These are phyloP conservation scores for Drosophila micromelanica DNA, from an alignment of 1,140 invertebrate species.

Conservation along the genomic window DNA sequence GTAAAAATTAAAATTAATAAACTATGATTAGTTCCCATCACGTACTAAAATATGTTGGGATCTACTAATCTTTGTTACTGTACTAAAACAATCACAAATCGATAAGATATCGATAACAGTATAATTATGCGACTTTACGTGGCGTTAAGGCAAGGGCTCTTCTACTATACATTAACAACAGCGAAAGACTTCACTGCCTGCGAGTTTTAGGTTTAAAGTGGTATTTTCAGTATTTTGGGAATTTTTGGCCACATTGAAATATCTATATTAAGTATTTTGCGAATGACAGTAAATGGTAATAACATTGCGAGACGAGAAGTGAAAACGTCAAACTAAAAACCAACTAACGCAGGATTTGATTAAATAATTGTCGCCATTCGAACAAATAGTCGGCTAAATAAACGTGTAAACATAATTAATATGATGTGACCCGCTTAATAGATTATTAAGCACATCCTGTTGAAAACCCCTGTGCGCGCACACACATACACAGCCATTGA, in stretches of 20 bases:
- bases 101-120: not conserved
- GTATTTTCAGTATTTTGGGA: constrained; percentile 13
- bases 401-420: not conserved
- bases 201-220: too few species aligned
- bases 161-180: not conserved
- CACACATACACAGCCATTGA: constrained; percentile 25
- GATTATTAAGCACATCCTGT: constrained; percentile 25
- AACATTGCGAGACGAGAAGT: constrained; percentile 49
- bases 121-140: not conserved
- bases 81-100: too few species aligned
- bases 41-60: too few species aligned
- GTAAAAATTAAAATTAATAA: too few species aligned
- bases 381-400: not conserved
- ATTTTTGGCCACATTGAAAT: constrained; percentile 19
- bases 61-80: too few species aligned
- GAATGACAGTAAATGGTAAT: constrained; percentile 47
- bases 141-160: not conserved
- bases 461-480: constrained; percentile 24
- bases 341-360: constrained; percentile 19
- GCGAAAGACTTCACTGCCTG: not conserved
- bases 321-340: constrained; percentile 42
- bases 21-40: too few species aligned
- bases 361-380: constrained; percentile 13
- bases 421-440: not conserved
- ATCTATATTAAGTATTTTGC: constrained; percentile 30